phyloP scores from a whole-genome alignment of 2,113 vertebrate genomes.

The Pycnonotus jocosus region DNA sequence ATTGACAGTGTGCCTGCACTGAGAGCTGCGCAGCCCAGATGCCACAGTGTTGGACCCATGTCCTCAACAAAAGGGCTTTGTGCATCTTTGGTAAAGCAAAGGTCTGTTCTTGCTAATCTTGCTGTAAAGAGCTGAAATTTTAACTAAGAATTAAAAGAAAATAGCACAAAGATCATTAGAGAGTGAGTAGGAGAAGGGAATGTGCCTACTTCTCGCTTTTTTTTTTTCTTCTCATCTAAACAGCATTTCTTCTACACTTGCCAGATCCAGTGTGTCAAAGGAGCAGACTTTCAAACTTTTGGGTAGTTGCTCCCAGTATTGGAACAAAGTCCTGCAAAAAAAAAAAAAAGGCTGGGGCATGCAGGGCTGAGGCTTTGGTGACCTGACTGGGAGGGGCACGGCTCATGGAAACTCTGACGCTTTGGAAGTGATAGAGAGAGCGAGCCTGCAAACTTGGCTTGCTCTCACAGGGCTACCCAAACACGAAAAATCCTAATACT shows the following conservation, averaged over 20 bases:
- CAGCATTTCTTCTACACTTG: neutral
- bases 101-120: conserved; percentile 19
- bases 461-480: neutral
- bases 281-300: neutral
- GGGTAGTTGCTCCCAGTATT: neutral
- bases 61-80: conserved; percentile 38
- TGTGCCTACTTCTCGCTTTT: neutral
- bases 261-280: neutral
- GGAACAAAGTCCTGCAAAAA: neutral
- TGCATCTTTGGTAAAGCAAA: conserved; percentile 17
- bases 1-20: neutral
- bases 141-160: neutral
- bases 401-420: conserved; percentile 1
- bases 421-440: neutral
- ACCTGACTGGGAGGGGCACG: neutral
- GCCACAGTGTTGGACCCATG: neutral
- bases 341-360: neutral
- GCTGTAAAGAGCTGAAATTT: neutral
- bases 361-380: neutral
- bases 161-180: neutral
- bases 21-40: neutral
- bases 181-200: conserved; percentile 42
- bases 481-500: conserved; percentile 21
- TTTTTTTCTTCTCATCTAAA: neutral
- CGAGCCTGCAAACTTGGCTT: neutral